Percentiles rank a stretch among this genome's conserved stretches.
Conservation (phyloP, 92 coral and sea anemone genomes). For the Actinernus sp. region DNA sequence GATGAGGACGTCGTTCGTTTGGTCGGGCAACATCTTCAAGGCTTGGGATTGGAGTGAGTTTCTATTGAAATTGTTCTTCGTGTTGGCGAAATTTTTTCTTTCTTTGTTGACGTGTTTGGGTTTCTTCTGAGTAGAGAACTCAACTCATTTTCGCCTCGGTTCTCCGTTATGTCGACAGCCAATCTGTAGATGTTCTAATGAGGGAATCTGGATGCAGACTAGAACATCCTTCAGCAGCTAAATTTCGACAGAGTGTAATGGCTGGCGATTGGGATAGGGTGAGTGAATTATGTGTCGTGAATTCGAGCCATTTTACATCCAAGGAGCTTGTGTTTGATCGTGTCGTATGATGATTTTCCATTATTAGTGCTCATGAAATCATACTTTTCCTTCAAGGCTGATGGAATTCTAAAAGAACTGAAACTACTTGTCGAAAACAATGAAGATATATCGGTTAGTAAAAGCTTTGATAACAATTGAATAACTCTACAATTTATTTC, state of each 20-base stretch:
- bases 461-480: too few relatives aligned
- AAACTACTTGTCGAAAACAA: constrained; percentile 86
- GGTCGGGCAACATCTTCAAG: constrained; percentile 97
- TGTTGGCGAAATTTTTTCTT: constrained; percentile 5
- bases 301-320: too few relatives aligned
- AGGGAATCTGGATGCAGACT: constrained; percentile 99
- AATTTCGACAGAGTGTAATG: constrained; percentile 97
- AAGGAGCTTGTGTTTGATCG: too few relatives aligned
- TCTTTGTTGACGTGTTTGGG: constrained; percentile 52
- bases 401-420: constrained; percentile 93
- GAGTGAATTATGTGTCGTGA: constrained; percentile 24
- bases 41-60: constrained; percentile 99
- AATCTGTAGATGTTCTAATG: constrained; percentile 95
- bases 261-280: constrained; percentile 99
- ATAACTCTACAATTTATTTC: too few relatives aligned
- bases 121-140: constrained; percentile 56
- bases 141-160: constrained; percentile 8
- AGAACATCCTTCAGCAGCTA: constrained; percentile 98
- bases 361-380: too few relatives aligned
- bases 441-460: constrained; percentile 93
- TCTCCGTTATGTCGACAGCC: constrained; percentile 57
- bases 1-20: constrained; percentile 98
- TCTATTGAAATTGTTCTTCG: constrained; percentile 20
- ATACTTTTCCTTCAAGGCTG: constrained; percentile 86
- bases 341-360: too few relatives aligned